A percentile compares a stretch with the other conserved stretches of the same genome.
Conservation (phyloP, 1,140 invertebrate species). For the Cheumatopsyche charites region DNA sequence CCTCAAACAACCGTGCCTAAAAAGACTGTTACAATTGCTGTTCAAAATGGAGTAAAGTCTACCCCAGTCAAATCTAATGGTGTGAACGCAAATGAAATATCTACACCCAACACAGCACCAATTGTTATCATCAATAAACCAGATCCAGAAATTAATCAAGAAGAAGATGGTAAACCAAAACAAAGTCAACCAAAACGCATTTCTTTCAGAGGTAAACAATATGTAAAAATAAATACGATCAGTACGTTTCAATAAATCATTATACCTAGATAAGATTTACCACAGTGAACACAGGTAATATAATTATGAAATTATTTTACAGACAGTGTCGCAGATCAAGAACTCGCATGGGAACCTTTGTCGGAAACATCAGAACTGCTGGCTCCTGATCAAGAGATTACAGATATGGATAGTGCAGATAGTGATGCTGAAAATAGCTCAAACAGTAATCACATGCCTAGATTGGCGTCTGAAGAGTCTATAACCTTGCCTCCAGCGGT, state of each 20-base stretch:
- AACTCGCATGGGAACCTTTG: conserved; percentile 60
- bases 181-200: conserved; percentile 47
- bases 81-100: conserved; percentile 28
- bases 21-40: conserved; percentile 40
- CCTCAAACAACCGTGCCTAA: conserved; percentile 52
- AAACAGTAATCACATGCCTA: conserved; percentile 36
- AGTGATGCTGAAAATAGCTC: conserved; percentile 54
- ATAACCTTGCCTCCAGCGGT: conserved; percentile 50
- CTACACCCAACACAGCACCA: conserved; percentile 12
- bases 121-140: conserved; percentile 34
- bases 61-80: conserved; percentile 36
- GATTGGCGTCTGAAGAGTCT: conserved; percentile 52
- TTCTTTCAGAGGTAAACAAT: conserved; percentile 52
- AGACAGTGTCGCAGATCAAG: conserved; percentile 57
- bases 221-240: conserved; percentile 24
- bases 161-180: conserved; percentile 41
- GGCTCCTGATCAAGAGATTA: conserved; percentile 61
- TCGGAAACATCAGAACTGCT: conserved; percentile 61
- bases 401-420: conserved; percentile 60
- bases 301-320: conserved; percentile 10
- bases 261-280: conserved; percentile 12
- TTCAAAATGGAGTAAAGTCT: conserved; percentile 46
- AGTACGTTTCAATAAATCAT: conserved; percentile 1
- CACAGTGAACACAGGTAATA: neutral
- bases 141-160: conserved; percentile 27